Evolutionary conservation across 1,140 invertebrate species (phyloP), one percentile per base, ranked within the genome.

Genomic region (Drosophila orosa): DNA sequence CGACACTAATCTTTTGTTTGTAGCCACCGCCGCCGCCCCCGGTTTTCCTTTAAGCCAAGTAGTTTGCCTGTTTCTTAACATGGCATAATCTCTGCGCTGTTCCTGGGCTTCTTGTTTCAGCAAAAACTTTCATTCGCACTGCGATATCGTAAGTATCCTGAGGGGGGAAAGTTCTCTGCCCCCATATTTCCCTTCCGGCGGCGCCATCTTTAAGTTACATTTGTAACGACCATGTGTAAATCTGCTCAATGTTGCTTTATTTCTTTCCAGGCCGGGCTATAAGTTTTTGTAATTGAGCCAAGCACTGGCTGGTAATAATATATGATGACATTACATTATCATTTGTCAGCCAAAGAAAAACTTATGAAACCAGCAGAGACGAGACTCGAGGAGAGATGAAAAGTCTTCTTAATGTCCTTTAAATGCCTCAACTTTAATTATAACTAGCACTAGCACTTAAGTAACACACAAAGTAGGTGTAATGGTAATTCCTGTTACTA

Each of bases 161-260:
- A 58, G n/a, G 42, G 37, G 45, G 37, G 42, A 61, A 75, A 78
- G 66, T 87, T 86, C 66, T 33, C 13, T 24, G 13, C 47, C 59
- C 29, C 17, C 50, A 54, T 35, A 39, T 61, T 72, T 69, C 35
- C 50, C 65, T 77, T 84, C 84, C 85, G 84, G 73, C 85, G 84
- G 84, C 84, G 84, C 84, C 84, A 87, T 89, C 84, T 89, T 78
- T 73, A 84, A 84, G 73, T 89, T 89, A 74, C 80, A 89, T 84
- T 80, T 69, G 60, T 52, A 74, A 47, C 33, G 37, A 57, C 66
- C 80, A 74, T 81, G 82, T 76, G 67, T 72, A 74, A 74, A 73
- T 83, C 74, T 79, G 58, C 52, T 63, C 47, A 47, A 48, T 66
- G 55, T 55, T 80, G 58, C 24, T 37, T 67, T 55, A 57, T 78